These are phyloP conservation scores for Batillaria attramentaria DNA, from an alignment of 1,140 invertebrate species.

Conservation along the genomic window DNA sequence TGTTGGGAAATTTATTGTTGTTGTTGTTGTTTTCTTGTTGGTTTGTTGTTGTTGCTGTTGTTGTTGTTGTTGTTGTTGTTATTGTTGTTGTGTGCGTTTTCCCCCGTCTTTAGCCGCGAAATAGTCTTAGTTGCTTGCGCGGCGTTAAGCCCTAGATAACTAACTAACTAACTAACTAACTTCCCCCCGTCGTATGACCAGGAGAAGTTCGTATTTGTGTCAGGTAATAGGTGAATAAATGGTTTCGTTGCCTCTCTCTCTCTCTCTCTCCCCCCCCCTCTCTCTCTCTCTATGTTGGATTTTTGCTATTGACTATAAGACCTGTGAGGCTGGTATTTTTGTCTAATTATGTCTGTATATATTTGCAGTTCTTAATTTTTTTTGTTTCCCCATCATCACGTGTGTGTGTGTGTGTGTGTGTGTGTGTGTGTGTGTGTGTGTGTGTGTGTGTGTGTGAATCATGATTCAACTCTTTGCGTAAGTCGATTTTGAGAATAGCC, in stretches of 20 bases:
- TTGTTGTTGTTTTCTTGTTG: not conserved
- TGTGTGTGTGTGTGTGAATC: conserved; percentile 13
- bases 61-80: not conserved
- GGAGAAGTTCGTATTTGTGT: no score
- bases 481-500: no score
- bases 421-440: conserved; percentile 21
- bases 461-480: no score
- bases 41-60: not conserved
- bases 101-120: no score
- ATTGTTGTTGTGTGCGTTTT: no score
- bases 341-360: not conserved
- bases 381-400: not conserved
- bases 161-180: no score
- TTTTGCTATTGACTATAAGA: not conserved
- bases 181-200: not conserved
- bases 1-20: no score
- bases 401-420: not conserved
- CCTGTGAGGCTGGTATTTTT: not conserved
- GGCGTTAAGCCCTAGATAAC: no score
- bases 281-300: not conserved
- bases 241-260: conserved; percentile 7
- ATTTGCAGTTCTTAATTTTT: not conserved
- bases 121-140: no score
- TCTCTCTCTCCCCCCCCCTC: conserved; percentile 9
- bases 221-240: no score